These are phyloP conservation scores for Phalanger gymnotis DNA, from an alignment of 2,797 vertebrate species.

Conservation along the genomic window DNA sequence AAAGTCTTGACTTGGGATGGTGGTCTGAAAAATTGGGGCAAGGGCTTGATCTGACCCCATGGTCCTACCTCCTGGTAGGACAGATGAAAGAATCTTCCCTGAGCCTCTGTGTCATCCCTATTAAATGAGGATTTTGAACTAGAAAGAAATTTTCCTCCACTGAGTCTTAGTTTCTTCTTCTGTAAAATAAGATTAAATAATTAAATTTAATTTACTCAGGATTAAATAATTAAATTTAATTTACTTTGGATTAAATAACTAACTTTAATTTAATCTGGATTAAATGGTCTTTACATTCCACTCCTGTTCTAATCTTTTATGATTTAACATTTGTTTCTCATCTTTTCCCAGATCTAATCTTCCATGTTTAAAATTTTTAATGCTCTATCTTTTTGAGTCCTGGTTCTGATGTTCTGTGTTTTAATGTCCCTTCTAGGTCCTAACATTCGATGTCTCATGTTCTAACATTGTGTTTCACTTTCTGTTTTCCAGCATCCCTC, in stretches of 20 bases:
- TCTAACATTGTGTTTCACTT: neutral
- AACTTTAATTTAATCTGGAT: neutral
- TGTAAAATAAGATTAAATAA: neutral
- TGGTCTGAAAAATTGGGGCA: neutral
- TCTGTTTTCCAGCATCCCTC: neutral
- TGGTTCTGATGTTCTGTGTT: neutral
- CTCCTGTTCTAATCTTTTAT: neutral
- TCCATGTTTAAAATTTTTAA: neutral
- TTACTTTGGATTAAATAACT: neutral
- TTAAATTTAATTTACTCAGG: neutral
- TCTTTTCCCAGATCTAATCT: neutral
- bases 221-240: neutral
- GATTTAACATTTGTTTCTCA: neutral
- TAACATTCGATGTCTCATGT: neutral
- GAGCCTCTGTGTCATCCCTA: neutral
- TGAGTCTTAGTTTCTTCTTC: neutral
- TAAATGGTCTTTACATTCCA: neutral
- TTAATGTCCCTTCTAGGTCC: neutral
- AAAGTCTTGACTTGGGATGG: neutral
- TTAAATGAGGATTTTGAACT: neutral
- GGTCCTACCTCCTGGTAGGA: neutral
- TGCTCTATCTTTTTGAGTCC: neutral
- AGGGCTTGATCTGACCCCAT: neutral
- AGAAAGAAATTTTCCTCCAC: neutral
- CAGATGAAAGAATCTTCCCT: neutral